Base-by-base conservation (phyloP, 2,888 invertebrate genomes). In the Orchestes rusci region DNA sequence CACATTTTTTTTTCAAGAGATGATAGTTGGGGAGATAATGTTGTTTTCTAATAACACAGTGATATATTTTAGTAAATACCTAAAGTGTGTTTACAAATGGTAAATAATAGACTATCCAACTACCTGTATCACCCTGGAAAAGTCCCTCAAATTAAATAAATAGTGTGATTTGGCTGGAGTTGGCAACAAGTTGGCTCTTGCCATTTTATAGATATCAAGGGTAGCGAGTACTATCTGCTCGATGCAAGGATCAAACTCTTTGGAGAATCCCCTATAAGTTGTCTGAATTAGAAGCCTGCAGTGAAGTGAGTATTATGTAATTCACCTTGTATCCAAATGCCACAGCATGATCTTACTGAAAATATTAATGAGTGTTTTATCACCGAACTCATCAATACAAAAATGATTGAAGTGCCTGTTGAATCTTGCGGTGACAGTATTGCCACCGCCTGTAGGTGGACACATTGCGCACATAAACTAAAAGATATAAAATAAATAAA, bases 91-190 rank as follows among this genome's bases (percentile, higher is more conserved):
- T n/a, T n/a, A n/a, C n/a, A n/a, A n/a, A n/a, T n/a, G n/a, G n/a
- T n/a, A n/a, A n/a, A n/a, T n/a, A n/a, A n/a, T n/a, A 37, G 27
- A 27, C 4, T n/a, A 19, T 16, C 8, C 36, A n/a, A n/a, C 61
- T 66, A 83, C 84, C 72, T 86, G 78, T 59, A 96, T 86, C 8
- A 96, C 94, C 60, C 93, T 76, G 1, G 92, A 87, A 66, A 95
- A 94, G 66, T 96, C 95, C 55, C 94, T 76, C 54, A 96, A 73
- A 69, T 95, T 95, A 68, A 96, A 96, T 4, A 93, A 77, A 65
- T 96, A 95, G 68, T 95, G 95, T 1, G 89, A 91, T 64, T 94
- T 95, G 1, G 87, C 76, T 0, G 95, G 95, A 0, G 93, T 95
- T 0, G 95, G 95, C 35, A 95, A 69, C 44, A 96, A 74, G 67